Conservation (phyloP, 2,113 vertebrate genomes). For the Hoplias malabaricus region DNA sequence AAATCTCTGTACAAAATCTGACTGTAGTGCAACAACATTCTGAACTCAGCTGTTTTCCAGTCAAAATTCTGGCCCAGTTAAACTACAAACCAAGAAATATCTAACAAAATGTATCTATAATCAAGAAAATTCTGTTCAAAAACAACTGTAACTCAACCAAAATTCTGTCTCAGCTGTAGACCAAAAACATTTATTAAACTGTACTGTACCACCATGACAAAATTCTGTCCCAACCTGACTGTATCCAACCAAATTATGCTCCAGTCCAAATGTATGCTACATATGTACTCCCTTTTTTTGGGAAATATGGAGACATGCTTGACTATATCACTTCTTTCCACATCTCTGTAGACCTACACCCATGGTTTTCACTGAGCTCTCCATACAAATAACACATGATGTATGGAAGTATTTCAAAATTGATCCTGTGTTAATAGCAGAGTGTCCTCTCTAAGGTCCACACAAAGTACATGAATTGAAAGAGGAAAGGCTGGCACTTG, state of each 20-base stretch:
- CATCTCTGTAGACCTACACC: too few species aligned
- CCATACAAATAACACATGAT: too few species aligned
- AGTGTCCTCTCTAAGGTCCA: not conserved
- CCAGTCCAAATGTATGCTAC: not conserved
- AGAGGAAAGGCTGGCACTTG: conserved; percentile 25
- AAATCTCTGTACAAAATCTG: too few species aligned
- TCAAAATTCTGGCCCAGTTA: too few species aligned
- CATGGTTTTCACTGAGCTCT: not conserved
- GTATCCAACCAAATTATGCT: not conserved
- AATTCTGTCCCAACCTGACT: not conserved
- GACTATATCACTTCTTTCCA: too few species aligned
- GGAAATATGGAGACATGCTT: too few species aligned
- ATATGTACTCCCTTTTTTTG: too few species aligned
- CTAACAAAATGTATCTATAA: too few species aligned
- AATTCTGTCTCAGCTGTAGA: not conserved
- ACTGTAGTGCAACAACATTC: too few species aligned
- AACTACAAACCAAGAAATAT: too few species aligned
- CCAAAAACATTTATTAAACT: not conserved
- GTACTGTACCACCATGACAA: not conserved
- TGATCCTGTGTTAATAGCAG: conserved; percentile 45
- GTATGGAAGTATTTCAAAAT: not conserved
- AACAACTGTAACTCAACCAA: not conserved
- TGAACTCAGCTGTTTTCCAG: too few species aligned
- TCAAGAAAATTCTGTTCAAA: too few species aligned
- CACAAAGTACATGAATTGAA: conserved; percentile 21